Percentiles rank a stretch among this genome's conserved stretches.
Conservation (phyloP, 37 sponge, comb jelly and placozoan genomes). For the Diacarnus erythraeanus region DNA sequence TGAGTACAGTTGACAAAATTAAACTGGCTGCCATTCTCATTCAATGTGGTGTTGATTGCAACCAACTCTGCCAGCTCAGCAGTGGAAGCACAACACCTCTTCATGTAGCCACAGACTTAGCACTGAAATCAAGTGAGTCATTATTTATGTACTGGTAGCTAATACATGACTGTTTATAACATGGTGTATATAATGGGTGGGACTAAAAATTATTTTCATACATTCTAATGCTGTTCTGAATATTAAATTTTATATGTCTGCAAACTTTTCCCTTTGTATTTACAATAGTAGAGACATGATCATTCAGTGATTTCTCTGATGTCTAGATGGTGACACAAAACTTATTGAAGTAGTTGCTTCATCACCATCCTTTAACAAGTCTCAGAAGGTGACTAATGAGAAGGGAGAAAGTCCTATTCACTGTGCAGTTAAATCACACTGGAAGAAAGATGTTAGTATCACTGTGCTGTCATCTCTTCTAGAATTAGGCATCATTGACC, state of each 20-base stretch:
- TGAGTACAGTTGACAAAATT: not conserved
- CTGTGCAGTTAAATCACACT: constrained; percentile 37
- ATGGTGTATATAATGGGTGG: not conserved
- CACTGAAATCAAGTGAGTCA: constrained; percentile 50
- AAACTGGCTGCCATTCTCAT: constrained; percentile 32
- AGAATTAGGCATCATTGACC: constrained; percentile 22
- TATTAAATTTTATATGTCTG: not conserved
- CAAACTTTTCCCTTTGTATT: not conserved
- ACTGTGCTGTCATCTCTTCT: constrained; percentile 15
- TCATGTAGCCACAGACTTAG: constrained; percentile 59
- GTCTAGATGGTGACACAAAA: constrained; percentile 27
- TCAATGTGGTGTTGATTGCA: constrained; percentile 19
- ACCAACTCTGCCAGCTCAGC: constrained; percentile 13
- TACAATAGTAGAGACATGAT: not conserved
- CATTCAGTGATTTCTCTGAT: not conserved
- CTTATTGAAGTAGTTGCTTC: constrained; percentile 13
- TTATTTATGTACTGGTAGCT: not conserved
- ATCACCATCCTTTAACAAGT: not conserved
- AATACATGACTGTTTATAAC: not conserved
- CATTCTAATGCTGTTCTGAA: not conserved
- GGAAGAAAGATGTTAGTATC: constrained; percentile 17
- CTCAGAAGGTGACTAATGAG: constrained; percentile 19
- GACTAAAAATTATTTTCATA: not conserved
- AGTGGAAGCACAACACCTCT: constrained; percentile 27
- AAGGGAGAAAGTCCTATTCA: constrained; percentile 55